These are phyloP conservation scores for Onchidella celtica DNA, from an alignment of 2,888 invertebrate genomes.

Conservation along the genomic window DNA sequence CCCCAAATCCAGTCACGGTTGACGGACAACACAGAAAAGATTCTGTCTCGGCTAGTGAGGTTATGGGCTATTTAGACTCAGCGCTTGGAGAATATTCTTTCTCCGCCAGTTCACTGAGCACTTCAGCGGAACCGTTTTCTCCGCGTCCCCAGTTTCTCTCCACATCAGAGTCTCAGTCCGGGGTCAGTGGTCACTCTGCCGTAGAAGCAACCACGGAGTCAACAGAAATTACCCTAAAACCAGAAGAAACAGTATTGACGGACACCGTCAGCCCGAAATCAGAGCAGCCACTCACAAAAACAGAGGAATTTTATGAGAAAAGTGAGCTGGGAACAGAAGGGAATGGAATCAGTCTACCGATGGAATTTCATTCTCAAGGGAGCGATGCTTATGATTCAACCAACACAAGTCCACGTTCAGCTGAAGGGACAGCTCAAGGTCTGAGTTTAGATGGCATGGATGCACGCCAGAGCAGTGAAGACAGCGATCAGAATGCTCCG, in stretches of 20 bases:
- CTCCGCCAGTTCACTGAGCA: slow-evolving; percentile 12
- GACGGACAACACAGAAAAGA: slow-evolving; percentile 24
- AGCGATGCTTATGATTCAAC: too few species aligned
- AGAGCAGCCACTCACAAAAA: neutral
- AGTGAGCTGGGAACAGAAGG: too few species aligned
- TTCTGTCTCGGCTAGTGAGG: slow-evolving; percentile 44
- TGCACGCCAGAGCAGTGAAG: neutral
- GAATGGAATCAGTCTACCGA: too few species aligned
- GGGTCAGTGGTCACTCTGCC: neutral
- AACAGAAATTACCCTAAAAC: neutral
- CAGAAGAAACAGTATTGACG: neutral
- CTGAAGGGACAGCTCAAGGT: neutral
- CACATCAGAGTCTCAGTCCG: neutral
- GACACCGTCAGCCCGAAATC: neutral
- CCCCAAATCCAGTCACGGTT: neutral
- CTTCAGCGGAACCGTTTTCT: neutral
- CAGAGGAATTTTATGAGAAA: too few species aligned
- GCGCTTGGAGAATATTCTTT: slow-evolving; percentile 29
- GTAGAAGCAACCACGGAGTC: neutral
- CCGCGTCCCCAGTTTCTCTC: neutral
- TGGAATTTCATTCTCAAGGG: too few species aligned
- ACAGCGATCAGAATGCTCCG: neutral
- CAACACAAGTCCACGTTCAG: neutral
- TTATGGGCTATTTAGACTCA: slow-evolving; percentile 47
- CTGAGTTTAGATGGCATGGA: neutral